Evolutionary conservation across 2,888 invertebrate species (phyloP), one percentile per base, ranked within the genome.

Genomic region (Silvanus unidentatus): DNA sequence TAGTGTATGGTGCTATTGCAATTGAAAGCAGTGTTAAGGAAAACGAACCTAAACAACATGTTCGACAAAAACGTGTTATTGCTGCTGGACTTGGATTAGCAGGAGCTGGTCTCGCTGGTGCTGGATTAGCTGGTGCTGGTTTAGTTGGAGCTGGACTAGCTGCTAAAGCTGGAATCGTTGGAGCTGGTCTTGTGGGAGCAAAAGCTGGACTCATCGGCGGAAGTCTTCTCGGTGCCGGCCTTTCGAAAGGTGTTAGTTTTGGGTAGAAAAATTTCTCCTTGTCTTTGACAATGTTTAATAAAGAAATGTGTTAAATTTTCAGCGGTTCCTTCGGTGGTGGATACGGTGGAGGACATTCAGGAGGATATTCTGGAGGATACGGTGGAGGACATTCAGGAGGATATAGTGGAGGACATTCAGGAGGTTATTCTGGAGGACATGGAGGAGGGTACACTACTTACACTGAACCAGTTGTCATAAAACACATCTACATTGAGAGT

Each of bases 271-370:
- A 22, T 22, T 5, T 22, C 8, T 8, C 22, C 3, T 22, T 22
- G 22, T 22, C 8, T 22, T 22, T 22, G 4, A 22, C 8, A 22
- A 5, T 5, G 22, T 5, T 22, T 22, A 5, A 5, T 5, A 5
- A 22, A 8, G 8, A 22, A 22, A 22, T 22, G 22, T 37, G 4
- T 37, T 8, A 27, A 27, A 11, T n/a, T 27, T 30, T 29, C 27
- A 40, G 30, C 30, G 12, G 15, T 40, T 2, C 9, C 30, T 30
- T 29, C 27, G 30, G 30, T 40, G 12, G 15, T 40, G 9, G 40
- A 32, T 29, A 27, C 9, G 40, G 40, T 13, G 9, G 9, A 16
- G 22, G n/a, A 16, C 11, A 16, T 39, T 3, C 3, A 39, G 16
- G 27, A 22, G 39, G 39, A n/a, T 14, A 16, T 39, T 32, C 4